Percentiles rank a stretch among this genome's conserved stretches.
Conservation (phyloP, 1,140 invertebrate species). For the Acromyrmex echinatior region DNA sequence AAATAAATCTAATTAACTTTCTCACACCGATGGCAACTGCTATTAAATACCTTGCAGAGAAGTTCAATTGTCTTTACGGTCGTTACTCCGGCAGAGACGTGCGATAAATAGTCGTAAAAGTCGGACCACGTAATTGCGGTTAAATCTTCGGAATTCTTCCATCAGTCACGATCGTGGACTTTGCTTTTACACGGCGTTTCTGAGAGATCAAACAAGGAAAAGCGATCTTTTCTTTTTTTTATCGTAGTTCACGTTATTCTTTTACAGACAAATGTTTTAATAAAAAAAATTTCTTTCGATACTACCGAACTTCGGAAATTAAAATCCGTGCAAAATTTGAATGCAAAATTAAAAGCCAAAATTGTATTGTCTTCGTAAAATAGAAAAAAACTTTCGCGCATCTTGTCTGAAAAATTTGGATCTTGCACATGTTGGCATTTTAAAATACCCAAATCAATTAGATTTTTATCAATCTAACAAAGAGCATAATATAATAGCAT, state of each 20-base stretch:
- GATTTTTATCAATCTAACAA: not conserved
- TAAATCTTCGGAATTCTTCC: conserved; percentile 35
- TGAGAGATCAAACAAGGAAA: not conserved
- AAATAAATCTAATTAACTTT: conserved; percentile 39
- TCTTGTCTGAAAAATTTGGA: not conserved
- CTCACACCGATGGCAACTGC: not conserved
- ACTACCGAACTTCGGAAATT: not conserved
- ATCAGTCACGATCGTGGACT: not conserved
- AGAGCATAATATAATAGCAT: not conserved
- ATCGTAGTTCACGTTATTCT: not conserved
- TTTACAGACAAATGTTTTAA: not conserved
- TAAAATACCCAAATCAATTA: not conserved
- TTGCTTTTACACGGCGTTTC: not conserved
- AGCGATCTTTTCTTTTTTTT: not conserved
- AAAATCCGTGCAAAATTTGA: not conserved
- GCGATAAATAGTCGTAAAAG: conserved; percentile 31
- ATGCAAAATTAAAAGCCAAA: not conserved
- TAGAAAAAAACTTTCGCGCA: not conserved
- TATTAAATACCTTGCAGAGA: conserved; percentile 2
- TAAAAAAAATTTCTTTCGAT: not conserved
- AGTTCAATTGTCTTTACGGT: conserved; percentile 52
- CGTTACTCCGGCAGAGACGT: not conserved
- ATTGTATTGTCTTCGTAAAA: not conserved
- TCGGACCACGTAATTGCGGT: conserved; percentile 41
- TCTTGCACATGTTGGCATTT: not conserved